Base-by-base conservation (phyloP, 2,888 invertebrate genomes). In the Tiphia femorata region DNA sequence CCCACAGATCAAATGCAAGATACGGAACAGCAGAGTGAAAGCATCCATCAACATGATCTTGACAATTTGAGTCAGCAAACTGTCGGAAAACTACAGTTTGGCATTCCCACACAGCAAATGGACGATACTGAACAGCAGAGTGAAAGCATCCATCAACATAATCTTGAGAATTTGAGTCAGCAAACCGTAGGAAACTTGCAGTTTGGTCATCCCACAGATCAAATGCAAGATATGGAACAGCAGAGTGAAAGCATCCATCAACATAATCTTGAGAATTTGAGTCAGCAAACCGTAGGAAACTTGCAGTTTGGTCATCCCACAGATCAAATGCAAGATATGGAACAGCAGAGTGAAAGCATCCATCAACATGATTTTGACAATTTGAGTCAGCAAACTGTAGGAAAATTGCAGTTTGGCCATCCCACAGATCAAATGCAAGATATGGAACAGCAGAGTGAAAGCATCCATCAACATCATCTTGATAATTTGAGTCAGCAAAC, bases 121-220 rank as follows among this genome's bases (percentile, higher is more conserved):
- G 44, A 41, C 8, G 53, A 66, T 27, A 33, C 62, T 1, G 60
- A 43, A 33, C 56, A 47, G 5, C 56, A 42, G 53, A 76, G 37
- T 43, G 64, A 52, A 43, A 68, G 23, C 60, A n/a, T n/a, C n/a
- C n/a, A n/a, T n/a, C n/a, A n/a, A n/a, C n/a, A n/a, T n/a, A n/a
- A n/a, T n/a, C 64, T 61, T 62, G 23, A 72, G 70, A 68, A 77
- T 64, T 51, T 56, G 4, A 46, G 50, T 1, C 65, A 60, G 25
- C 60, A 57, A 44, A 49, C 46, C 14, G 10, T 37, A 23, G 61
- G 51, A 37, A 23, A 42, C 6, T 30, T 66, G 20, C 62, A 67
- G 38, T 59, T 62, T 49, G 66, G 54, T 6, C 59, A 62, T 10
- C 58, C 63, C 47, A 50, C 49, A 27, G 59, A 62, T 37, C 53